These are phyloP conservation scores for Aricia artaxerxes DNA, from an alignment of 2,888 invertebrate genomes.

Conservation along the genomic window DNA sequence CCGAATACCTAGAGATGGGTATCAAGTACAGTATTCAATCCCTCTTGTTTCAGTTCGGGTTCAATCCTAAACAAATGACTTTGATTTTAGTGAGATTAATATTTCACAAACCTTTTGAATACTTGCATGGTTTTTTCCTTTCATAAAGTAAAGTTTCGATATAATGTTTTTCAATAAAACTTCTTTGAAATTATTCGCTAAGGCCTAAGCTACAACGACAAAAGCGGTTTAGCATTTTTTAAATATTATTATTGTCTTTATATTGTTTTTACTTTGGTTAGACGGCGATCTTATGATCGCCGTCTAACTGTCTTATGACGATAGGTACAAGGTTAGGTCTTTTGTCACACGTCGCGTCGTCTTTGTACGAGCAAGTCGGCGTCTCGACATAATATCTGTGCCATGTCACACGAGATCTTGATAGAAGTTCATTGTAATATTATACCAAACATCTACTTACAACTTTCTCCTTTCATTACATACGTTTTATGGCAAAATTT, in stretches of 20 bases:
- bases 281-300: not conserved
- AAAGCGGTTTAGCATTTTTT: no score
- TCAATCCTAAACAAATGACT: not conserved
- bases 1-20: conserved; percentile 14
- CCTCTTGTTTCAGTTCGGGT: not conserved
- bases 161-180: no score
- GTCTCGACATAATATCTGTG: not conserved
- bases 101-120: not conserved
- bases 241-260: no score
- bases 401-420: not conserved
- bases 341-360: not conserved
- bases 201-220: no score
- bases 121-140: no score
- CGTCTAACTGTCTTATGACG: not conserved
- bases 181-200: no score
- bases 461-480: not conserved
- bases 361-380: not conserved
- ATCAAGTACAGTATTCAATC: not conserved
- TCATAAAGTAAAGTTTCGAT: no score
- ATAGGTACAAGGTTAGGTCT: not conserved
- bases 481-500: not conserved
- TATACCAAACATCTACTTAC: no score
- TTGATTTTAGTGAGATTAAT: not conserved
- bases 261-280: no score
- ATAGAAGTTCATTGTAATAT: not conserved